Conservation (phyloP, 2,888 invertebrate species). For the Habroteleia sp. region DNA sequence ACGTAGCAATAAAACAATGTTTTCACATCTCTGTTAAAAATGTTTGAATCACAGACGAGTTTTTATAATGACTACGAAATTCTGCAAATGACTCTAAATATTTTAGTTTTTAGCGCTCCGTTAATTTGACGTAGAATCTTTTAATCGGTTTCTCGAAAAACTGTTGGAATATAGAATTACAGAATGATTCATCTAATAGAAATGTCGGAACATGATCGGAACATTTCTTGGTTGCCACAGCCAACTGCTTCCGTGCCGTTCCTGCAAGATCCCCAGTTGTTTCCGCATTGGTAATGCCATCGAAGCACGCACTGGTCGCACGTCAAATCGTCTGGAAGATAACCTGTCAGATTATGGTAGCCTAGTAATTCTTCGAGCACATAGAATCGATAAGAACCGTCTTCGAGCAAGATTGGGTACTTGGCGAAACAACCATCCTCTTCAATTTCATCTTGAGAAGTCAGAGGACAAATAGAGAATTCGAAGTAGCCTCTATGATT, state of each 20-base stretch:
- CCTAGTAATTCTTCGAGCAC: conserved; percentile 66
- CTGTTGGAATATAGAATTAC: too few relatives aligned
- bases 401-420: conserved; percentile 76
- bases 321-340: conserved; percentile 80
- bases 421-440: conserved; percentile 82
- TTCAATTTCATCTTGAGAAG: conserved; percentile 77
- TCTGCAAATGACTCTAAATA: too few relatives aligned
- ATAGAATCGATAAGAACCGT: conserved; percentile 73
- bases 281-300: conserved; percentile 83
- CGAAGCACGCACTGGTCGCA: conserved; percentile 83
- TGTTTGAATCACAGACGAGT: too few relatives aligned
- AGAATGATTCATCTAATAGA: conserved; percentile 68
- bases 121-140: too few relatives aligned
- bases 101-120: too few relatives aligned
- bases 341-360: conserved; percentile 68
- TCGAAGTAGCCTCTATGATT: conserved; percentile 82
- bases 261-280: conserved; percentile 82
- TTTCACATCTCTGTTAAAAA: too few relatives aligned
- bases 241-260: conserved; percentile 79
- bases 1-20: too few relatives aligned
- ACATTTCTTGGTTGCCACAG: conserved; percentile 83
- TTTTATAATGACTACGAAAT: too few relatives aligned
- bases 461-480: conserved; percentile 82
- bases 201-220: conserved; percentile 82
- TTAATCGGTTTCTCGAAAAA: too few relatives aligned